Conservation (phyloP, 2,888 invertebrate species). For the Sipha maydis region DNA sequence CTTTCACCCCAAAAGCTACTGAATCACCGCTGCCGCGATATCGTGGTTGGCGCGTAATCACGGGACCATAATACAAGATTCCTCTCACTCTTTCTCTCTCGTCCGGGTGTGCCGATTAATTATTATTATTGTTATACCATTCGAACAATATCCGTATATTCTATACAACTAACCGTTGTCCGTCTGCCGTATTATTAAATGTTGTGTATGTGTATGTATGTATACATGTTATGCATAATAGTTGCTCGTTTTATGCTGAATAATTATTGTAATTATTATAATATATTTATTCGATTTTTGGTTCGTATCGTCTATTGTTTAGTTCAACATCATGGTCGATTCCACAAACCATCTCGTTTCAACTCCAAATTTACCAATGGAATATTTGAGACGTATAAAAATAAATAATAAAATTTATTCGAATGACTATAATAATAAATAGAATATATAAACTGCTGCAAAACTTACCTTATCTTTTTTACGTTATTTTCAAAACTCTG, state of each 20-base stretch:
- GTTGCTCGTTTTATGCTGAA: too few relatives aligned
- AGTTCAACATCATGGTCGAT: not conserved
- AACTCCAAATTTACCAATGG: too few relatives aligned
- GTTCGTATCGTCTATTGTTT: not conserved
- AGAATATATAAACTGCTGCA: not conserved
- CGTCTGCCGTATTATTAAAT: not conserved
- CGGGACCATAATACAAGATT: slow-evolving; percentile 44
- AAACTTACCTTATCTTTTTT: not conserved
- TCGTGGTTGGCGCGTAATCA: slow-evolving; percentile 34
- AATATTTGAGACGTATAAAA: not conserved
- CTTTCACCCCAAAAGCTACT: slow-evolving; percentile 14
- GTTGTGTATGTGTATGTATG: too few relatives aligned
- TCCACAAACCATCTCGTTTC: too few relatives aligned
- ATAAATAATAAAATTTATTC: not conserved
- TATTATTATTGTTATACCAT: slow-evolving; percentile 9
- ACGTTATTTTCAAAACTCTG: not conserved
- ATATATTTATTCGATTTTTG: not conserved
- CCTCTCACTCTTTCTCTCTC: slow-evolving; percentile 42
- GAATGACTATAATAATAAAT: not conserved
- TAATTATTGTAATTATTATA: not conserved
- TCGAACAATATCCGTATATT: slow-evolving; percentile 33
- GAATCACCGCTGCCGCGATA: slow-evolving; percentile 38
- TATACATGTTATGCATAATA: too few relatives aligned
- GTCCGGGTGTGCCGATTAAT: slow-evolving; percentile 59
- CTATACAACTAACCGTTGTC: not conserved